These are phyloP conservation scores for Cephalopholis sonnerati DNA, from an alignment of 2,113 vertebrate species.

Conservation along the genomic window DNA sequence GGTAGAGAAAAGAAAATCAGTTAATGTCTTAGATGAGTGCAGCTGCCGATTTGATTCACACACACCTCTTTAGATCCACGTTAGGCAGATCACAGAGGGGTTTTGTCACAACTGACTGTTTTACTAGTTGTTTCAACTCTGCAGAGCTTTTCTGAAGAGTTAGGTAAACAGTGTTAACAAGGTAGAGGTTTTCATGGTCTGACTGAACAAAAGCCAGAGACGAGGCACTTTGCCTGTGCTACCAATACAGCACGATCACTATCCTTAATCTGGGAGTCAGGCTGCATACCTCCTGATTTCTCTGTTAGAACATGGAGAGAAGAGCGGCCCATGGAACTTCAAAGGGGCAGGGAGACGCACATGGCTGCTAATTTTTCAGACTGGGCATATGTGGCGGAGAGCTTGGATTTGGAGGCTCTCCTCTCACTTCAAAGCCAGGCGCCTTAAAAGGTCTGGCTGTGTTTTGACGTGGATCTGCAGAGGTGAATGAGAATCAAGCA, in stretches of 20 bases:
- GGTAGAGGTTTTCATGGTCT: conserved; percentile 66
- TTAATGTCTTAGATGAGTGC: conserved; percentile 17
- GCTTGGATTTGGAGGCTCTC: conserved; percentile 88
- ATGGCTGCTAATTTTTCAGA: conserved; percentile 87
- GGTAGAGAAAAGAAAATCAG: conserved; percentile 25
- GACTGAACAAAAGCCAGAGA: conserved; percentile 73
- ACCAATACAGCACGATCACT: conserved; percentile 80
- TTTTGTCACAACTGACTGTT: conserved; percentile 71
- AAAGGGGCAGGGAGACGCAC: conserved; percentile 85
- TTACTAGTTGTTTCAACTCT: conserved; percentile 73
- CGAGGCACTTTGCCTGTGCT: conserved; percentile 56
- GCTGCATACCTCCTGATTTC: conserved; percentile 88
- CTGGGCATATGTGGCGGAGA: conserved; percentile 86
- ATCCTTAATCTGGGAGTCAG: conserved; percentile 84
- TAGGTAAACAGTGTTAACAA: conserved; percentile 81
- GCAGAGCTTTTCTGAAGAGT: conserved; percentile 74
- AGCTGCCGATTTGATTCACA: conserved; percentile 44
- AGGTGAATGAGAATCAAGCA: conserved; percentile 92
- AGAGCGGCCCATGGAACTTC: conserved; percentile 81
- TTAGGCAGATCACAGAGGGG: conserved; percentile 69
- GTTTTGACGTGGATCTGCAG: conserved; percentile 90
- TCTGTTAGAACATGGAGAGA: conserved; percentile 82
- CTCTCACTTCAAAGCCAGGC: conserved; percentile 89
- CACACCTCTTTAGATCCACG: conserved; percentile 48
- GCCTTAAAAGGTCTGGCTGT: conserved; percentile 88